Percentiles rank a stretch among this genome's conserved stretches.
Evolutionary conservation across 2,888 invertebrate genomes (phyloP).

Genomic region (Drosophila cracens): DNA sequence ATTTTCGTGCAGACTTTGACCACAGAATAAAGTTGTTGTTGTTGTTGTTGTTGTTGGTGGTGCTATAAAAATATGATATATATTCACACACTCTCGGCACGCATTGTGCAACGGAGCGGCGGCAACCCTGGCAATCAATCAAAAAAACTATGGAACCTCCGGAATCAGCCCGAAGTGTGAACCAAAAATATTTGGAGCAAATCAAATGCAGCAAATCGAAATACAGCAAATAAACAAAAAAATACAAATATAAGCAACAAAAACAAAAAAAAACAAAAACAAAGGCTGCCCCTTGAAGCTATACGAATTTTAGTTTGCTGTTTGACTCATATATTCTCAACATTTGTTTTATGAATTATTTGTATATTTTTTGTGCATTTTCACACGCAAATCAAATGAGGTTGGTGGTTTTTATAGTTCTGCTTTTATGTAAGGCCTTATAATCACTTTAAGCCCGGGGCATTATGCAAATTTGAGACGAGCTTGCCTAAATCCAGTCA

Average conservation of each 20-base stretch:
- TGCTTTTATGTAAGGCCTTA: slow-evolving; percentile 27
- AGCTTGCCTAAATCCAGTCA: slow-evolving; percentile 17
- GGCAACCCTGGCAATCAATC: slow-evolving; percentile 70
- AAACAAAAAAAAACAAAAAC: slow-evolving; percentile 23
- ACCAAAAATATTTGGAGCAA: slow-evolving; percentile 76
- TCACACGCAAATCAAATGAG: slow-evolving; percentile 72
- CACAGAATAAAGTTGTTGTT: slow-evolving; percentile 57
- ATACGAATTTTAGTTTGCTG: slow-evolving; percentile 15
- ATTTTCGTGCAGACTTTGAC: slow-evolving; percentile 73
- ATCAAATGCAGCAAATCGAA: slow-evolving; percentile 66
- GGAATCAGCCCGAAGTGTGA: slow-evolving; percentile 72
- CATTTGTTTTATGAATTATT: slow-evolving; percentile 9
- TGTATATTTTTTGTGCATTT: slow-evolving; percentile 46
- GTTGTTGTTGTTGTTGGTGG: slow-evolving; percentile 35
- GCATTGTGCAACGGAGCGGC: slow-evolving; percentile 37
- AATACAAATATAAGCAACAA: slow-evolving; percentile 11
- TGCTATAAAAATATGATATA: slow-evolving; percentile 77
- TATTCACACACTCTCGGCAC: slow-evolving; percentile 73
- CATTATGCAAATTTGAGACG: slow-evolving; percentile 63
- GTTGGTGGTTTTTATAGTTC: slow-evolving; percentile 31
- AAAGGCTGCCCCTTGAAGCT: slow-evolving; percentile 18
- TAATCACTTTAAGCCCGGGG: slow-evolving; percentile 37
- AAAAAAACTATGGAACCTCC: slow-evolving; percentile 66
- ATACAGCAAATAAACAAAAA: slow-evolving; percentile 22
- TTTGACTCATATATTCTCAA: slow-evolving; percentile 11